phyloP scores from a whole-genome alignment of 1,140 invertebrate species.

The Sycophila sp. region DNA sequence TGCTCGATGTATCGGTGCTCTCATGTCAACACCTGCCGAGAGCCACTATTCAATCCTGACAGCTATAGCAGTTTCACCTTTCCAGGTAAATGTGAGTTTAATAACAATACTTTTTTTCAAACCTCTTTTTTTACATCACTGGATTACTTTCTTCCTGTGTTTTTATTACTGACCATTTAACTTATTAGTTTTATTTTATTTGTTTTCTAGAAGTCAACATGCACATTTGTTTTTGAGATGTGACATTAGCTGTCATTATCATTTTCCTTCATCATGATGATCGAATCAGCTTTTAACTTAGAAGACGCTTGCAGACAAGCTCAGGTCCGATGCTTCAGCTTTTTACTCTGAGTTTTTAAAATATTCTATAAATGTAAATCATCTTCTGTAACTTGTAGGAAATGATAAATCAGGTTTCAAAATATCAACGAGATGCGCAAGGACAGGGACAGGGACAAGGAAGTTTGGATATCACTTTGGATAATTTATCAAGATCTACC shows the following conservation, averaged over 20 bases:
- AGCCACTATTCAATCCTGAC: neutral
- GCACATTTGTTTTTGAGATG: slow-evolving; percentile 53
- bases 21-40: no score
- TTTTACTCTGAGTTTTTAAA: neutral
- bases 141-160: no score
- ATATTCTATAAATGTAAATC: neutral
- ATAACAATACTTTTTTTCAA: neutral
- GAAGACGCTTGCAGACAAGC: slow-evolving; percentile 63
- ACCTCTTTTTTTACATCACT: neutral
- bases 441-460: slow-evolving; percentile 48
- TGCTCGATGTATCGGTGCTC: no score
- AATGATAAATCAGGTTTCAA: slow-evolving; percentile 61
- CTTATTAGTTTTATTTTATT: neutral
- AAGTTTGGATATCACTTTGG: slow-evolving; percentile 45
- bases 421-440: slow-evolving; percentile 52
- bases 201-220: slow-evolving; percentile 53
- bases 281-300: slow-evolving; percentile 57
- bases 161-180: no score
- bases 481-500: slow-evolving; percentile 46
- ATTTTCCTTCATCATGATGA: slow-evolving; percentile 49
- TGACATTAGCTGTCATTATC: slow-evolving; percentile 54
- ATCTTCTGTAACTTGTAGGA: slow-evolving; percentile 42
- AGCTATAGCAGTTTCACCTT: neutral
- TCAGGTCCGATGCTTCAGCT: slow-evolving; percentile 52
- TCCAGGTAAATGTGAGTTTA: neutral